Percentiles rank a stretch among this genome's conserved stretches.
Conservation (phyloP, 2,113 vertebrate genomes). For the Tringa solitaria region DNA sequence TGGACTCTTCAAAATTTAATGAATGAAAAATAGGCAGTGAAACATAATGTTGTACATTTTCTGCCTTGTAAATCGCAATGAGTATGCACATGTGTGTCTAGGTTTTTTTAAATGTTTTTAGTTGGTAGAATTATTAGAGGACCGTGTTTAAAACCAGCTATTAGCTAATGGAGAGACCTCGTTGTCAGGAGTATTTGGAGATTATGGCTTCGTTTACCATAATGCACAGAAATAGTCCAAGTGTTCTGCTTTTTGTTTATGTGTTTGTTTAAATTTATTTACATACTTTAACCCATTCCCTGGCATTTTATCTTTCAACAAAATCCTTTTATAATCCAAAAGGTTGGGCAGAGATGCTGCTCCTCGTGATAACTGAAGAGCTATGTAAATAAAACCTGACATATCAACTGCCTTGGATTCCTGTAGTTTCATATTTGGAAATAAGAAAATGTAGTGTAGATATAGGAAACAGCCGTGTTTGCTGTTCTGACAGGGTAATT, state of each 20-base stretch:
- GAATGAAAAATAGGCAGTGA: constrained; percentile 19
- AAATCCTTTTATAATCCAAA: constrained; percentile 20
- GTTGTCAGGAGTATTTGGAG: constrained; percentile 49
- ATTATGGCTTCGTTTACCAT: constrained; percentile 52
- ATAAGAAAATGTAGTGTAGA: neutral
- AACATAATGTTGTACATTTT: constrained; percentile 1
- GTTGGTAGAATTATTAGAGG: constrained; percentile 46
- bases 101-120: constrained; percentile 52
- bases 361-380: constrained; percentile 10
- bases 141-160: constrained; percentile 29
- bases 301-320: constrained; percentile 30
- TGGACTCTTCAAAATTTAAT: neutral
- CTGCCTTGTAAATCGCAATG: neutral
- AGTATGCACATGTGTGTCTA: neutral
- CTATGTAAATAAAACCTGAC: constrained; percentile 53
- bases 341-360: constrained; percentile 14
- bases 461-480: neutral
- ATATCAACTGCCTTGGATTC: constrained; percentile 32
- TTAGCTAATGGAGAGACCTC: constrained; percentile 62
- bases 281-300: constrained; percentile 35
- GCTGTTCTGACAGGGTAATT: constrained; percentile 32
- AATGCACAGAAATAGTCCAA: constrained; percentile 39
- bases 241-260: constrained; percentile 39
- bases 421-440: constrained; percentile 47
- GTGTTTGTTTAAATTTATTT: constrained; percentile 44